Conservation (phyloP, 2,888 invertebrate species). For the Himalopsyche kuldschensis region DNA sequence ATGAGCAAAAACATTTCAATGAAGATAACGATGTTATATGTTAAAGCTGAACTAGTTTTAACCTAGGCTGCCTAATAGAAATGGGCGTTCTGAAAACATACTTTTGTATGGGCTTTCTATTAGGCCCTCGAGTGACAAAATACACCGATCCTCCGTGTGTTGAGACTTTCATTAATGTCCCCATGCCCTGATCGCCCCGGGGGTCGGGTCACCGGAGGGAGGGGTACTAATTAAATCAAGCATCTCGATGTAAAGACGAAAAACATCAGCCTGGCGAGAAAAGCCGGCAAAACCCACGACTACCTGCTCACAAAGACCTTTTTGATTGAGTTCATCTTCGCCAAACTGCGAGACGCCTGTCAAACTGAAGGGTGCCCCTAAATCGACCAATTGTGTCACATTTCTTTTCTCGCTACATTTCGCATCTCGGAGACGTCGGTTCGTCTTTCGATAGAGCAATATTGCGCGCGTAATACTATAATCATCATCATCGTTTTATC, state of each 20-base stretch:
- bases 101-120: not conserved
- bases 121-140: not conserved
- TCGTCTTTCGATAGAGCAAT: not conserved
- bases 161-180: constrained; percentile 3
- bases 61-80: not conserved
- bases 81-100: not conserved
- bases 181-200: not conserved
- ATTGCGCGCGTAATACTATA: not conserved
- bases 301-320: constrained; percentile 8
- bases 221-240: constrained; percentile 6
- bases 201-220: not conserved
- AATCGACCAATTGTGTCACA: not conserved
- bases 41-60: not conserved
- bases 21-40: not conserved
- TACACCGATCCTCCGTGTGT: not conserved
- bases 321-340: constrained; percentile 8
- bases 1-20: not conserved
- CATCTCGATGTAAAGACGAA: not conserved
- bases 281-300: not conserved
- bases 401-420: not conserved
- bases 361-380: not conserved
- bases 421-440: not conserved
- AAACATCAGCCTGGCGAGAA: constrained; percentile 2
- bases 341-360: not conserved
- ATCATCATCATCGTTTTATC: not conserved